phyloP scores from a whole-genome alignment of 2,888 invertebrate species.

The Camponotus fellah region DNA sequence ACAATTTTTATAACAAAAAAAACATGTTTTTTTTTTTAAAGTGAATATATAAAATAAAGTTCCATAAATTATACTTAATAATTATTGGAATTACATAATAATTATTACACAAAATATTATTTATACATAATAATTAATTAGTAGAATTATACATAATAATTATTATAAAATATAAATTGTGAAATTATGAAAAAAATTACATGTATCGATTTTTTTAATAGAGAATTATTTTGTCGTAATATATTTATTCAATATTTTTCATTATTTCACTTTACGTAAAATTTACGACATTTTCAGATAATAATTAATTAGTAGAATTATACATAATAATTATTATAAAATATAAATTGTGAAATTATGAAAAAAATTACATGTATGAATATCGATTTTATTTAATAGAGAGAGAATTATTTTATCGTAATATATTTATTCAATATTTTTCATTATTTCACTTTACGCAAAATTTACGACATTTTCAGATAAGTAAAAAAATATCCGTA shows the following conservation, averaged over 20 bases:
- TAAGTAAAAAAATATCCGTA: not conserved
- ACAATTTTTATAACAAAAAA: too few species aligned
- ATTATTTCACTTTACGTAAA: not conserved
- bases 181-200: not conserved
- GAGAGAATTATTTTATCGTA: not conserved
- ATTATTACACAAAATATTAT: too few species aligned
- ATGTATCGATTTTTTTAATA: not conserved
- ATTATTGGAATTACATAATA: too few species aligned
- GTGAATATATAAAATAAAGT: not conserved
- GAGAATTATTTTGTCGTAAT: constrained; percentile 6
- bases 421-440: not conserved
- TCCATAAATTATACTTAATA: not conserved
- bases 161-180: constrained; percentile 17
- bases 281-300: constrained; percentile 15
- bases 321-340: constrained; percentile 17
- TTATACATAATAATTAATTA: too few species aligned
- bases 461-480: constrained; percentile 14
- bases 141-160: not conserved
- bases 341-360: constrained; percentile 6
- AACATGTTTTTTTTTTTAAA: not conserved
- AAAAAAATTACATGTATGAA: not conserved
- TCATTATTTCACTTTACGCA: not conserved
- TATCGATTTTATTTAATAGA: not conserved
- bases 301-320: too few species aligned
- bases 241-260: not conserved